A percentile compares a stretch with the other conserved stretches of the same genome.
phyloP scores from a whole-genome alignment of 2,797 vertebrate species.

The Propithecus perrieri region DNA sequence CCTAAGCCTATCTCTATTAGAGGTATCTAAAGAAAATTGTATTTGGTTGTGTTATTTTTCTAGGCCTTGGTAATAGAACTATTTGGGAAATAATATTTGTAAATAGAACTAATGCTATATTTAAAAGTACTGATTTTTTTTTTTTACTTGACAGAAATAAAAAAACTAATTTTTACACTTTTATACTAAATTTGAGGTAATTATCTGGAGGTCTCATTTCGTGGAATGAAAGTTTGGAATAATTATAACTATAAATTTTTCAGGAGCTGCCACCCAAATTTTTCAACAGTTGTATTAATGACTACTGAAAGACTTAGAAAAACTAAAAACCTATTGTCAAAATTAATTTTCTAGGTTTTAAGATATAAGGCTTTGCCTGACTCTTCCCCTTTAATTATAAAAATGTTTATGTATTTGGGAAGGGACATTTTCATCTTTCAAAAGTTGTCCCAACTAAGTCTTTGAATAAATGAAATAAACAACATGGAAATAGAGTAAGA shows the following conservation, averaged over 20 bases:
- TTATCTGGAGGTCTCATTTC: constrained; percentile 56
- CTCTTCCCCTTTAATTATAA: constrained; percentile 5
- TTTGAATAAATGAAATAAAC: neutral
- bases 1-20: constrained; percentile 24
- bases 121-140: constrained; percentile 58
- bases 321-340: neutral
- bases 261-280: neutral
- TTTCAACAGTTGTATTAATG: neutral
- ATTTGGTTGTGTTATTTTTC: constrained; percentile 42
- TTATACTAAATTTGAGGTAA: constrained; percentile 40
- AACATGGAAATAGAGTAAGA: neutral
- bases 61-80: constrained; percentile 26
- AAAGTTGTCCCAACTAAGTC: constrained; percentile 1
- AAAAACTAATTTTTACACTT: constrained; percentile 31
- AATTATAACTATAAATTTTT: neutral
- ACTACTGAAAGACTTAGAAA: neutral
- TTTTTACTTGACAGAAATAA: constrained; percentile 47
- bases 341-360: neutral
- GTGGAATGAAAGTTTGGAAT: constrained; percentile 40
- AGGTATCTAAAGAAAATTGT: constrained; percentile 31
- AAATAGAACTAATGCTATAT: constrained; percentile 56
- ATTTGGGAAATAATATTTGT: constrained; percentile 62
- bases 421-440: constrained; percentile 5
- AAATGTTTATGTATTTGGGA: neutral
- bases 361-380: neutral